Evolutionary conservation across 1,140 invertebrate species (phyloP).

Genomic region (Macrocentrus cingulum): DNA sequence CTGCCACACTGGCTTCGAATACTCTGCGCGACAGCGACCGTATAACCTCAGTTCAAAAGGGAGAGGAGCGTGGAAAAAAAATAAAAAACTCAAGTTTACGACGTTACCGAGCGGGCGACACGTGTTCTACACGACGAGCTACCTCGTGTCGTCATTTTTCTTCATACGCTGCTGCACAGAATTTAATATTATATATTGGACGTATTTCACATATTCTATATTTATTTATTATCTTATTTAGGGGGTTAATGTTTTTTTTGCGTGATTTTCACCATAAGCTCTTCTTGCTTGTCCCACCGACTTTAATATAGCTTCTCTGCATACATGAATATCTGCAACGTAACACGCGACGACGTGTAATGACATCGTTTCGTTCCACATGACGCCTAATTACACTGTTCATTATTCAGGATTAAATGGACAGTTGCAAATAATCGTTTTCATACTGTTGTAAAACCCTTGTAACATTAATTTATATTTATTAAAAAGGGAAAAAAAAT

Average conservation of each 20-base stretch:
- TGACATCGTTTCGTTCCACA: slow-evolving; percentile 27
- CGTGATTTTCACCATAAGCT: no score
- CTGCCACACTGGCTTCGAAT: not conserved
- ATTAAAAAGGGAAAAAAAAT: no score
- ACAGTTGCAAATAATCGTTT: not conserved
- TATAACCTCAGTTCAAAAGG: slow-evolving; percentile 14
- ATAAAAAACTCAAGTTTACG: slow-evolving; percentile 35
- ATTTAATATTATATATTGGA: not conserved
- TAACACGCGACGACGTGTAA: slow-evolving; percentile 19
- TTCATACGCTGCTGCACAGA: no score
- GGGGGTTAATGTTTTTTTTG: no score
- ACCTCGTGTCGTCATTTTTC: slow-evolving; percentile 18
- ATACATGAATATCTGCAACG: slow-evolving; percentile 2
- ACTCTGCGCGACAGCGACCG: not conserved
- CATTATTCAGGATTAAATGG: slow-evolving; percentile 7
- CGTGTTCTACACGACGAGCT: slow-evolving; percentile 38
- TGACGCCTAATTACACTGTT: slow-evolving; percentile 23
- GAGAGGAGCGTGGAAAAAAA: slow-evolving; percentile 4
- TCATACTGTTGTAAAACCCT: not conserved
- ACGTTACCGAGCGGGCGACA: slow-evolving; percentile 30
- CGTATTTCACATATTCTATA: not conserved
- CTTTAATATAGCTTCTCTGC: no score
- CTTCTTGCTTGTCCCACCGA: no score
- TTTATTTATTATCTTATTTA: no score
- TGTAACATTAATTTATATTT: not conserved